Base-by-base conservation (phyloP, 2,797 vertebrate genomes). In the Chromis chromis region DNA sequence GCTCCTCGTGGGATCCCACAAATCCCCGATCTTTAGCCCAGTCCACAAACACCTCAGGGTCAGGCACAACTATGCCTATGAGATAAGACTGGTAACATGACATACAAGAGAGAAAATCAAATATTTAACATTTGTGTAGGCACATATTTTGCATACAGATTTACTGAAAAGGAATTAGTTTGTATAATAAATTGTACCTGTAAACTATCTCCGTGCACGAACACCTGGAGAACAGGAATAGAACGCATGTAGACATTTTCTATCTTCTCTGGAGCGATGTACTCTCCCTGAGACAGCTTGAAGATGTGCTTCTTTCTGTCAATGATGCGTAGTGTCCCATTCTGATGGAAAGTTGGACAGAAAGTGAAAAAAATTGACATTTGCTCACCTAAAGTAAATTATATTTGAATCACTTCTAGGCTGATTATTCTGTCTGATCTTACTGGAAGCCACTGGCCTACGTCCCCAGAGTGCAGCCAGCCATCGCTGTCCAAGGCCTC, bases 261-360 rank as follows among this genome's bases (percentile, higher is more conserved):
- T n/a, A 95, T 95, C 91, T 95, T 95, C 89, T 96, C 95, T 0
- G 95, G 95, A 70, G 95, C 94, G 7, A 96, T 92, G 82, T 96
- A 95, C 84, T 96, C 95, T 8, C 95, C 94, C 85, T 95, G 94
- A 14, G 93, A 93, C 86, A 96, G 70, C 84, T 96, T 96, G 77
- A 95, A 96, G 84, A 96, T 95, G 88, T 96, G 93, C 90, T 95
- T 95, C 89, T 95, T 95, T 76, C 95, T 84, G 90, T 96, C 95
- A 0, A 96, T 88, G 87, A 96, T 95, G 75, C 91, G 90, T 12
- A 96, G 85, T 0, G 93, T 94, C 54, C 95, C 95, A 0, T 95
- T 95, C 95, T 96, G 81, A 52, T 25, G n/a, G 31, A 76, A 3
- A 55, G 12, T 76, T 46, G 79, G 9, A 24, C 16, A 46, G 14